A percentile compares a stretch with the other conserved stretches of the same genome.
Conservation (phyloP, 2,797 vertebrate genomes). For the Lutjanus argentimaculatus region DNA sequence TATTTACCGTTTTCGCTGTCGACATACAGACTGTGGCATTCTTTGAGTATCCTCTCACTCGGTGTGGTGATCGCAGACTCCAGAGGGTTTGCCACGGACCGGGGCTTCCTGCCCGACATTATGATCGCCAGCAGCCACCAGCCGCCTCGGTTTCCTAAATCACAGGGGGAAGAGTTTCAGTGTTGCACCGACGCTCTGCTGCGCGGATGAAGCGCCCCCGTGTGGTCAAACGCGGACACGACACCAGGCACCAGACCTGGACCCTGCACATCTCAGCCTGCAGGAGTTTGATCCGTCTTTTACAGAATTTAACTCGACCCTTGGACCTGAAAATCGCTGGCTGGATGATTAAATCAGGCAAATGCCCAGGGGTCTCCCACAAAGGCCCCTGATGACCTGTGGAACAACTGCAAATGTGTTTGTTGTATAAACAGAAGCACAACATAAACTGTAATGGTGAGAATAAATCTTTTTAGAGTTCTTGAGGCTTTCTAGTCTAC, state of each 20-base stretch:
- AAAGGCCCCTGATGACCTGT: neutral
- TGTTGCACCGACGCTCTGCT: constrained; percentile 68
- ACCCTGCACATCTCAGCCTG: neutral
- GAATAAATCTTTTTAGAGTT: too few species aligned
- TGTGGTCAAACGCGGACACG: neutral
- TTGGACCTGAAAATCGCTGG: neutral
- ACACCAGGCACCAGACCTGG: neutral
- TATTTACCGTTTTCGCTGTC: constrained; percentile 88
- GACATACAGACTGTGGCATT: constrained; percentile 86
- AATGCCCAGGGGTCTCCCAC: neutral
- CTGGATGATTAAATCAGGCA: neutral
- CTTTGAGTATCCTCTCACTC: constrained; percentile 86
- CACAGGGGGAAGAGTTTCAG: constrained; percentile 76
- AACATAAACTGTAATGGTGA: too few species aligned
- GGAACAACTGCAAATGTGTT: too few species aligned
- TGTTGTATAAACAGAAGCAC: too few species aligned
- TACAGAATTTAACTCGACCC: neutral
- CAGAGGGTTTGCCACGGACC: constrained; percentile 85
- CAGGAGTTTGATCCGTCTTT: neutral
- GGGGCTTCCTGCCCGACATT: constrained; percentile 87
- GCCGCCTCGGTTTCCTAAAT: neutral
- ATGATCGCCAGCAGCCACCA: constrained; percentile 6
- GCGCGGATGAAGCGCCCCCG: constrained; percentile 56
- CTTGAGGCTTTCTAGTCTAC: too few species aligned
- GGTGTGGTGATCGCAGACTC: constrained; percentile 85